These are phyloP conservation scores for Prunella himalayana DNA, from an alignment of 2,113 vertebrate species.

Conservation along the genomic window DNA sequence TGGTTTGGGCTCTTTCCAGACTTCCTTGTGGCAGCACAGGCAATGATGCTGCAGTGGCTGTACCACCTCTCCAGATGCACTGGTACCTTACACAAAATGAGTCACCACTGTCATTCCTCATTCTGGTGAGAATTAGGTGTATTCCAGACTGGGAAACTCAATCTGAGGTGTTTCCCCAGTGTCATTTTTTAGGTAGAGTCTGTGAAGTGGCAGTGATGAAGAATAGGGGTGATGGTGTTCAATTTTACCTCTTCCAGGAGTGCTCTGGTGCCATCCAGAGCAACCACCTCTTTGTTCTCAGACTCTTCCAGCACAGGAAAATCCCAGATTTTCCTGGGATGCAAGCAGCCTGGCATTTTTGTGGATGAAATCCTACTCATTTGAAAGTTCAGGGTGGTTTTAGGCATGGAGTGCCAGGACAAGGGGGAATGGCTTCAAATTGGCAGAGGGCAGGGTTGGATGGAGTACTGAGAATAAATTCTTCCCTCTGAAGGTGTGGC, in stretches of 20 bases:
- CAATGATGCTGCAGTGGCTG: neutral
- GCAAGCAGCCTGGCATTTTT: neutral
- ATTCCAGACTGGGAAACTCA: neutral
- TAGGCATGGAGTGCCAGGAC: neutral
- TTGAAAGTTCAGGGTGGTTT: neutral
- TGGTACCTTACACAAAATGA: neutral
- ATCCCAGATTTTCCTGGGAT: neutral
- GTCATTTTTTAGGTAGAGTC: neutral
- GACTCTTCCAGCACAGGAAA: neutral
- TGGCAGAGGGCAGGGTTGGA: accelerated
- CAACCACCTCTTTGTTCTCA: neutral
- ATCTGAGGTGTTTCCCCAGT: neutral
- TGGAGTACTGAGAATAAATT: neutral
- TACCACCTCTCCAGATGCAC: neutral
- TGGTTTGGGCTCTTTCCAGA: neutral
- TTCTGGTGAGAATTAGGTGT: neutral
- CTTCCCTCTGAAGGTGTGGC: neutral
- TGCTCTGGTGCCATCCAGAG: neutral
- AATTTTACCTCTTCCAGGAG: neutral
- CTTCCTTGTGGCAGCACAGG: accelerated
- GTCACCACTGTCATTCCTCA: neutral
- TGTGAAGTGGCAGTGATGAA: neutral
- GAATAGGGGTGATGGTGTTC: neutral
- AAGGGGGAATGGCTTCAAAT: neutral
- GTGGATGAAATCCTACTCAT: neutral